phyloP scores from a whole-genome alignment of 1,140 invertebrate species.

The Cotesia chilonis region DNA sequence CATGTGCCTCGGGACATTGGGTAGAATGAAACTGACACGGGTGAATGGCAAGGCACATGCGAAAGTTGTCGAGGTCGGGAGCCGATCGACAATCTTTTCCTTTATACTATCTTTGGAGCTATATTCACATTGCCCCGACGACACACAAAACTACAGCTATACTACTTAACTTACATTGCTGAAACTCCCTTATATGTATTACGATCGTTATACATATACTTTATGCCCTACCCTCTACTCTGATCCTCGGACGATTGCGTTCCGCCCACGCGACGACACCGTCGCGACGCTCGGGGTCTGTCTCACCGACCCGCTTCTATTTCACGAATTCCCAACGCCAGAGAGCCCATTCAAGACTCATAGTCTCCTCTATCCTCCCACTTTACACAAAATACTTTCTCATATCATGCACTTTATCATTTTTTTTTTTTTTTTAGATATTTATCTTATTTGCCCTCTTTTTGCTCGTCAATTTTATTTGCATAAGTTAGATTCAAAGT shows the following conservation, averaged over 20 bases:
- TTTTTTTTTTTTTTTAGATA: background rate
- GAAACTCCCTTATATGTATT: background rate
- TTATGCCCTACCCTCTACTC: conserved; percentile 3
- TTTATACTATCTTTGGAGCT: conserved; percentile 20
- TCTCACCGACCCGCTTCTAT: conserved; percentile 35
- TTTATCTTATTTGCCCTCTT: background rate
- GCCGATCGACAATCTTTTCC: conserved; percentile 49
- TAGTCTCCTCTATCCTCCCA: conserved; percentile 29
- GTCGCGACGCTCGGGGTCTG: conserved; percentile 36
- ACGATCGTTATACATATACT: background rate
- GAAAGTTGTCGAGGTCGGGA: conserved; percentile 60
- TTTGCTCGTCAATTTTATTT: too few relatives aligned
- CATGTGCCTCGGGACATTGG: background rate
- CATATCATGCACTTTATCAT: background rate
- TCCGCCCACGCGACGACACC: conserved; percentile 37
- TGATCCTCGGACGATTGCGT: conserved; percentile 25
- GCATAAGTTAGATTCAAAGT: too few relatives aligned
- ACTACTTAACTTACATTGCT: background rate
- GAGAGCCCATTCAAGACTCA: conserved; percentile 32
- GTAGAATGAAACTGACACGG: conserved; percentile 42
- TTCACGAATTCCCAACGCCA: conserved; percentile 18
- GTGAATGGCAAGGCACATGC: conserved; percentile 37
- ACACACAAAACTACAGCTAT: conserved; percentile 4
- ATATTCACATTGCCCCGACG: too few relatives aligned
- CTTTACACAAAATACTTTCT: conserved; percentile 12